phyloP scores from a whole-genome alignment of 2,888 invertebrate species.

The Cephalotes varians region DNA sequence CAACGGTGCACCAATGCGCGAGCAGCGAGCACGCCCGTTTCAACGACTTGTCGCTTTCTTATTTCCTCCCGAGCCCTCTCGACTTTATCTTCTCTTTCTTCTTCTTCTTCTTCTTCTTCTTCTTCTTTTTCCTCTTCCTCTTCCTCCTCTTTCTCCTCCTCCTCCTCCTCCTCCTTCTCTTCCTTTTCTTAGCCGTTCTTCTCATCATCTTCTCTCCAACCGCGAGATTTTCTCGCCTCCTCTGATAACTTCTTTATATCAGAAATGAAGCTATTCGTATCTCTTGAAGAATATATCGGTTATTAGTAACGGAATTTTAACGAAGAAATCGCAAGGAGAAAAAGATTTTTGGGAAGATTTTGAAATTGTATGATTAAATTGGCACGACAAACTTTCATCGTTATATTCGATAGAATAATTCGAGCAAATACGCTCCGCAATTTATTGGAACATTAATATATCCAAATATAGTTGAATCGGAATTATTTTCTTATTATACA shows the following conservation, averaged over 20 bases:
- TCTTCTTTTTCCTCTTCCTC: background rate
- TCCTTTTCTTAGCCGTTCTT: conserved; percentile 18
- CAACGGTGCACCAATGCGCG: conserved; percentile 83
- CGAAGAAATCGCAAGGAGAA: background rate
- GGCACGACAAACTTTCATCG: background rate
- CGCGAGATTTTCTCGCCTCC: conserved; percentile 37
- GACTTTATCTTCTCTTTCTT: conserved; percentile 30
- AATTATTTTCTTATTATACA: background rate
- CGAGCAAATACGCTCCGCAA: background rate
- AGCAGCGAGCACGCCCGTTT: conserved; percentile 82
- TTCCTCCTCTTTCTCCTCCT: background rate
- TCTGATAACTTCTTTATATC: conserved; percentile 36
- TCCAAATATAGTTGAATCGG: background rate
- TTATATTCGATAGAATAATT: background rate
- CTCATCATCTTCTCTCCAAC: background rate
- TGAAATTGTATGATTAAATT: conserved; percentile 7
- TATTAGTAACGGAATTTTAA: conserved; percentile 13
- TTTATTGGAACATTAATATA: background rate
- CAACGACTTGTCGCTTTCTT: conserved; percentile 68
- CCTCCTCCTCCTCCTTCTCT: conserved; percentile 17
- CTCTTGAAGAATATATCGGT: conserved; percentile 7
- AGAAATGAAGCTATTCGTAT: conserved; percentile 33
- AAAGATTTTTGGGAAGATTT: background rate
- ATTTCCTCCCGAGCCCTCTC: conserved; percentile 52
- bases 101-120: conserved; percentile 11